phyloP scores from a whole-genome alignment of 2,888 invertebrate genomes.

The Sylvicola fuscatus region DNA sequence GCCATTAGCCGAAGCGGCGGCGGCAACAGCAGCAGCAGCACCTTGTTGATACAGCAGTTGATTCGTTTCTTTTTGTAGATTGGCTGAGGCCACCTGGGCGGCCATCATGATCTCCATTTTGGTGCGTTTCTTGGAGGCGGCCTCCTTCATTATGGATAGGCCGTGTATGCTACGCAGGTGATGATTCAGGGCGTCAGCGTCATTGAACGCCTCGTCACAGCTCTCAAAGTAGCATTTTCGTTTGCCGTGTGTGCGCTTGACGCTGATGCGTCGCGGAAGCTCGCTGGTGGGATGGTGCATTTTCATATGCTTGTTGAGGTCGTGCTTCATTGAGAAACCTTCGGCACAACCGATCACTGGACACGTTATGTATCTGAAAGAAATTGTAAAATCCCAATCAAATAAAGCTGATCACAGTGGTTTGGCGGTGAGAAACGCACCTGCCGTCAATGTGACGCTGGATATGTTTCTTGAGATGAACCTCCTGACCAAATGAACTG shows the following conservation, averaged over 20 bases:
- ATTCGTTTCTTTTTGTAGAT: too few species aligned
- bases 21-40: not conserved
- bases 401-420: too few species aligned
- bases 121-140: too few species aligned
- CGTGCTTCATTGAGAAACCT: constrained; percentile 25
- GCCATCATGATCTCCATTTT: too few species aligned
- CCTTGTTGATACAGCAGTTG: not conserved
- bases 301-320: constrained; percentile 25
- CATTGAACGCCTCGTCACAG: constrained; percentile 13
- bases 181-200: constrained; percentile 2
- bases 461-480: constrained; percentile 24
- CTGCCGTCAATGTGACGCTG: constrained; percentile 26
- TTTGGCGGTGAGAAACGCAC: too few species aligned
- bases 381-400: too few species aligned
- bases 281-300: constrained; percentile 25
- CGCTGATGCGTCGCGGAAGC: constrained; percentile 15
- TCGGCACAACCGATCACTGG: constrained; percentile 24
- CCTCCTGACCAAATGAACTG: constrained; percentile 25
- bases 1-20: constrained; percentile 3
- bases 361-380: constrained; percentile 20
- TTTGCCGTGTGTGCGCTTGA: constrained; percentile 14
- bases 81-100: too few species aligned
- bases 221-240: constrained; percentile 14
- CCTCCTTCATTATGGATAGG: constrained; percentile 2
- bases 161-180: constrained; percentile 4